Conservation (phyloP, 2,797 vertebrate species). For the Melanotaenia boesemani region DNA sequence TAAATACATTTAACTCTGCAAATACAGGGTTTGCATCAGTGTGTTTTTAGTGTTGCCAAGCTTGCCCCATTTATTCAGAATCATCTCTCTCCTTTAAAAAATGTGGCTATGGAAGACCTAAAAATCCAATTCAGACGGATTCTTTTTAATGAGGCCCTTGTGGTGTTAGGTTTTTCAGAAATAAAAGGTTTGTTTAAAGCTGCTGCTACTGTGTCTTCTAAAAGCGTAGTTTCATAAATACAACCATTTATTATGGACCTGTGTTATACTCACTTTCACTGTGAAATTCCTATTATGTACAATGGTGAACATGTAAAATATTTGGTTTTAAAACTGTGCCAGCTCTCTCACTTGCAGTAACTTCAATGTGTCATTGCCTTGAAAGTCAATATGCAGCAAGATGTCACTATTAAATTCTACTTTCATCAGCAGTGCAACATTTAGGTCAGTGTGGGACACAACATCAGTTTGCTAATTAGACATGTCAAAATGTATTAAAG, state of each 20-base stretch:
- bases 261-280: neutral
- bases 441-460: constrained; percentile 20
- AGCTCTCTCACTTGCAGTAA: neutral
- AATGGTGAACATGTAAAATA: neutral
- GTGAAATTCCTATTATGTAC: neutral
- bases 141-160: neutral
- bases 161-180: neutral
- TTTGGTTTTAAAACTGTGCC: neutral
- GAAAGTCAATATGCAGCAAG: constrained; percentile 3
- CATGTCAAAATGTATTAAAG: constrained; percentile 43
- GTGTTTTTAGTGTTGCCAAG: constrained; percentile 18
- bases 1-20: constrained; percentile 21
- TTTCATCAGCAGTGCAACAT: constrained; percentile 33
- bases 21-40: constrained; percentile 6
- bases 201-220: neutral
- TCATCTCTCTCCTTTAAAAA: constrained; percentile 2
- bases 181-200: constrained; percentile 8
- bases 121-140: neutral
- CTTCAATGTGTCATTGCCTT: neutral
- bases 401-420: constrained; percentile 31
- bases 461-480: constrained; percentile 48
- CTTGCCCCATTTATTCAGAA: constrained; percentile 9
- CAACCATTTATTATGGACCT: neutral
- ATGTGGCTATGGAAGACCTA: neutral
- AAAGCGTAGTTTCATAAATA: constrained; percentile 17